Percentiles rank a stretch among this genome's conserved stretches.
Evolutionary conservation across 2,113 vertebrate species (phyloP).

Genomic region (Ascaphus truei): DNA sequence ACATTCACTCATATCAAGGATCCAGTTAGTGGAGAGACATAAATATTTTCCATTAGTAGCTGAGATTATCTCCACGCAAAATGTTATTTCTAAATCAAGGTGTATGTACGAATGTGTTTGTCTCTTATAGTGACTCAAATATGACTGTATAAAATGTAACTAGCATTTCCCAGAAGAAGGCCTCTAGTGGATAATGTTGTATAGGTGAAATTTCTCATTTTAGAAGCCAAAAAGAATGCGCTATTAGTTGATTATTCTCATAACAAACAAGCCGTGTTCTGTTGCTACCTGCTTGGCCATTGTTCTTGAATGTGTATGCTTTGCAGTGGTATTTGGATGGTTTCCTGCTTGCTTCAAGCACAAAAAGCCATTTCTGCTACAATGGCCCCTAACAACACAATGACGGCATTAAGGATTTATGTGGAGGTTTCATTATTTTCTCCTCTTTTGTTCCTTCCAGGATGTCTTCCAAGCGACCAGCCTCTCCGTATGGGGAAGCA

Average conservation of each 20-base stretch:
- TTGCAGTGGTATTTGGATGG: constrained; percentile 77
- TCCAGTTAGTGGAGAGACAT: no score
- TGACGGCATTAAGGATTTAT: constrained; percentile 82
- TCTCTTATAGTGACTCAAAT: no score
- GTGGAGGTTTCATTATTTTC: constrained; percentile 80
- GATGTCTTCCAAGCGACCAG: constrained; percentile 99
- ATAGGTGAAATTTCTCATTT: constrained; percentile 72
- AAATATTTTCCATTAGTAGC: no score
- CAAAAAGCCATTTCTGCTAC: constrained; percentile 80
- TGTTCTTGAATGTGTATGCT: constrained; percentile 72
- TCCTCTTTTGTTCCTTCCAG: constrained; percentile 89
- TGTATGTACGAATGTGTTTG: no score
- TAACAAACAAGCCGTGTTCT: constrained; percentile 76
- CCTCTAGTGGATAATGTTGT: constrained; percentile 59
- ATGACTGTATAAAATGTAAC: neutral
- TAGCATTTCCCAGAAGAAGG: constrained; percentile 52
- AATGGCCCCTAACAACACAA: constrained; percentile 79
- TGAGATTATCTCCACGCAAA: no score
- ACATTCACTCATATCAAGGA: no score
- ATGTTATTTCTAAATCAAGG: no score
- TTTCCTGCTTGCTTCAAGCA: constrained; percentile 75
- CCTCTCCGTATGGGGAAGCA: constrained; percentile 99
- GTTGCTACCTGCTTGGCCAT: constrained; percentile 79
- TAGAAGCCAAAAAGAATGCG: constrained; percentile 65
- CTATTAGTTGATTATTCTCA: constrained; percentile 76